phyloP scores from a whole-genome alignment of 2,113 vertebrate genomes.

The Gopherus flavomarginatus region DNA sequence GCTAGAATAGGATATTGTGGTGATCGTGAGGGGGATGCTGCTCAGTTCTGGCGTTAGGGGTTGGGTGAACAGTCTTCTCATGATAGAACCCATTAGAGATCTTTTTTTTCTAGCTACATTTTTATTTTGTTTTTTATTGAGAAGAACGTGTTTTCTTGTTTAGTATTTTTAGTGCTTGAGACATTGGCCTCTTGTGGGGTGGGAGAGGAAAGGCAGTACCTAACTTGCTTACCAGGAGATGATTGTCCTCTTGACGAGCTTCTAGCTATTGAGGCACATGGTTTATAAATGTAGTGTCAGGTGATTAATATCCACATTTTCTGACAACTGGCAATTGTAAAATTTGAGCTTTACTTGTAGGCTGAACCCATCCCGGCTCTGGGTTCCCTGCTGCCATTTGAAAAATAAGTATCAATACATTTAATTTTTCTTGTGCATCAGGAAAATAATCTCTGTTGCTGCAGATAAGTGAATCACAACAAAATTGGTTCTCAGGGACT shows the following conservation, averaged over 20 bases:
- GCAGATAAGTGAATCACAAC: background rate
- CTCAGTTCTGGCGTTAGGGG: background rate
- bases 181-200: background rate
- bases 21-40: background rate
- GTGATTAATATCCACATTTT: background rate
- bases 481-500: background rate
- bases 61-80: fast-evolving
- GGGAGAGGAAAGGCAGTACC: background rate
- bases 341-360: background rate
- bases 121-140: background rate
- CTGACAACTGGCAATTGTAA: background rate
- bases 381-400: background rate
- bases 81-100: background rate
- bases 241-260: background rate
- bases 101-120: background rate
- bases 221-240: background rate
- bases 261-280: fast-evolving
- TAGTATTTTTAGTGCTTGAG: background rate
- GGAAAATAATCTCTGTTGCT: background rate
- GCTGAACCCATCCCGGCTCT: background rate
- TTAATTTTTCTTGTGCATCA: background rate
- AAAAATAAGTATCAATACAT: background rate
- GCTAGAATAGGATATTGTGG: background rate
- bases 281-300: background rate
- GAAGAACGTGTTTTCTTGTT: background rate